A percentile compares a stretch with the other conserved stretches of the same genome.
These are phyloP conservation scores for Alces alces DNA, from an alignment of 2,113 vertebrate genomes.

Conservation along the genomic window DNA sequence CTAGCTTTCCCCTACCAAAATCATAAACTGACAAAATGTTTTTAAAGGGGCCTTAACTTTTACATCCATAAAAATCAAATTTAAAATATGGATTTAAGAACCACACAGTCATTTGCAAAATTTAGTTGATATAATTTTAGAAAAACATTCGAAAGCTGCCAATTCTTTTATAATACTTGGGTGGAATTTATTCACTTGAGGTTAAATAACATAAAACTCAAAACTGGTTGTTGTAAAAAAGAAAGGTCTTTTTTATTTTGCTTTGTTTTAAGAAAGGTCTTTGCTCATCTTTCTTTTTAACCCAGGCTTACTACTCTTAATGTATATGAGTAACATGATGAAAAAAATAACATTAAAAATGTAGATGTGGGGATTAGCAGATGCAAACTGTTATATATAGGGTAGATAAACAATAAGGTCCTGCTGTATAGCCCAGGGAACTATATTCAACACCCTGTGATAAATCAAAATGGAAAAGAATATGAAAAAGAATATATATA, in stretches of 20 bases:
- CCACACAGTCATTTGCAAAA: not conserved
- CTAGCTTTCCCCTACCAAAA: not conserved
- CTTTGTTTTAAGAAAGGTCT: not conserved
- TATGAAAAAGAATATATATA: not conserved
- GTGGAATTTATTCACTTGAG: not conserved
- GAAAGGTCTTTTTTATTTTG: not conserved
- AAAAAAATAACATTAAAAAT: not conserved
- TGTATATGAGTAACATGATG: not conserved
- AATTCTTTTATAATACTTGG: not conserved
- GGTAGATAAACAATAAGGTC: not conserved
- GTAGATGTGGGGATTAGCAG: not conserved
- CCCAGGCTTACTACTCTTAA: not conserved
- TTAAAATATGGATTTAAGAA: not conserved
- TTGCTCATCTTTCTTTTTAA: not conserved
- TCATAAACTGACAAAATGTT: not conserved
- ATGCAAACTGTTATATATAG: not conserved
- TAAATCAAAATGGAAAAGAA: not conserved
- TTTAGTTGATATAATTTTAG: not conserved
- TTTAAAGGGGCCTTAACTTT: not conserved
- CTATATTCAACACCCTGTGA: not conserved
- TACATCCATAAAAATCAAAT: not conserved
- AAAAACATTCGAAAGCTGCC: not conserved
- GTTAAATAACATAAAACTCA: not conserved
- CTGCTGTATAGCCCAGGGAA: not conserved
- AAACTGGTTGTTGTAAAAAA: not conserved